These are phyloP conservation scores for Macropus fuliginosus DNA, from an alignment of 2,797 vertebrate species.

Conservation along the genomic window DNA sequence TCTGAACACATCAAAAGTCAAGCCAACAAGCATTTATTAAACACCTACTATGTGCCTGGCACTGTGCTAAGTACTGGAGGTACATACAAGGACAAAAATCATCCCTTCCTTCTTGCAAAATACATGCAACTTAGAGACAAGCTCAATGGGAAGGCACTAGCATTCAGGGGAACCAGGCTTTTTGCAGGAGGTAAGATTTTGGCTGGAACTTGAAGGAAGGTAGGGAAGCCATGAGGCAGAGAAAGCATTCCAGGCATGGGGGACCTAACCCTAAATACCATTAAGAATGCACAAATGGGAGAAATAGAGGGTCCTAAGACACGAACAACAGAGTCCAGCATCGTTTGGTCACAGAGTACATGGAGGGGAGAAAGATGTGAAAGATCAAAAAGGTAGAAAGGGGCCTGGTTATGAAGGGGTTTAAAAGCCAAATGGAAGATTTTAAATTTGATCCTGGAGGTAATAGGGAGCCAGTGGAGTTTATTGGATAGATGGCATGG, in stretches of 20 bases:
- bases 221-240: neutral
- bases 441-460: neutral
- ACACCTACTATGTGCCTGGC: neutral
- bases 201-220: neutral
- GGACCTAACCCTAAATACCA: neutral
- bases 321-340: neutral
- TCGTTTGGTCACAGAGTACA: neutral
- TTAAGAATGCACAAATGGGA: neutral
- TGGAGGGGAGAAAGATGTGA: neutral
- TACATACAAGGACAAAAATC: neutral
- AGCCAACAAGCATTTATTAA: neutral
- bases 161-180: neutral
- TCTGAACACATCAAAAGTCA: neutral
- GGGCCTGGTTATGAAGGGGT: neutral
- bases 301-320: neutral
- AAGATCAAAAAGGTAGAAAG: neutral
- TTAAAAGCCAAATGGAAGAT: neutral
- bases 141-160: neutral
- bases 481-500: neutral
- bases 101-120: neutral
- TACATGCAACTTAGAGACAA: neutral
- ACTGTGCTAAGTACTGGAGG: neutral
- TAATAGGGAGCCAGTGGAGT: neutral
- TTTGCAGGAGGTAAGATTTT: neutral
- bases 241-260: neutral